Percentiles rank a stretch among this genome's conserved stretches.
phyloP scores from a whole-genome alignment of 92 coral and sea anemone species.

The Heteractis magnifica region DNA sequence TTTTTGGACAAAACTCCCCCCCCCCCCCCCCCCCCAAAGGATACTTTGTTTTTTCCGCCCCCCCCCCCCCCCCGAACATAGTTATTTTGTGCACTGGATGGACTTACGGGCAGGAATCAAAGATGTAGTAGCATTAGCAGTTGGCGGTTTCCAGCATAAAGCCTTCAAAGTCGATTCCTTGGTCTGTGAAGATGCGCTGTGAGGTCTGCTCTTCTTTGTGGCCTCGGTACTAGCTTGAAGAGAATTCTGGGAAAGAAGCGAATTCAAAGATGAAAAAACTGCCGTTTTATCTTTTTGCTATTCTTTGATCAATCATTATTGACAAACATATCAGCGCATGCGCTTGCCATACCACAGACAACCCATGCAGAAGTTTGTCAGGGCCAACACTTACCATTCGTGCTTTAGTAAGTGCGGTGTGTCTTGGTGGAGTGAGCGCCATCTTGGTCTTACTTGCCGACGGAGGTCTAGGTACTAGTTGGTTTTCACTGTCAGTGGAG shows the following conservation, averaged over 20 bases:
- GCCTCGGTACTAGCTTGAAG: constrained; percentile 50
- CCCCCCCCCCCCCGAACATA: neutral
- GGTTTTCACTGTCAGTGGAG: constrained; percentile 52
- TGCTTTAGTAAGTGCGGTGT: constrained; percentile 94
- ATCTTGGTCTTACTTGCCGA: constrained; percentile 69
- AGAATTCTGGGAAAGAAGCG: neutral
- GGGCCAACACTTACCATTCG: constrained; percentile 66
- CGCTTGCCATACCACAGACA: constrained; percentile 6
- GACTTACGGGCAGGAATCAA: constrained; percentile 92
- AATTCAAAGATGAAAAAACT: neutral
- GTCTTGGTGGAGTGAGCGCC: constrained; percentile 96
- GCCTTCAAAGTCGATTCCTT: constrained; percentile 85
- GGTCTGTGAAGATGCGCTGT: constrained; percentile 77
- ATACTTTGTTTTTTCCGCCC: neutral
- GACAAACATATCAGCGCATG: neutral
- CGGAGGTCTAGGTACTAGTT: constrained; percentile 83
- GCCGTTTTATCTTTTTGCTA: too few species aligned
- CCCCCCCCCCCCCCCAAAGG: neutral
- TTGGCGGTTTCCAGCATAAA: constrained; percentile 91
- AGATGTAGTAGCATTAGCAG: constrained; percentile 65
- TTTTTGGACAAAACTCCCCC: neutral
- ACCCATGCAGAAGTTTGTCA: neutral
- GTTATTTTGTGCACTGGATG: neutral
- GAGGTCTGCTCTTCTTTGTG: constrained; percentile 75
- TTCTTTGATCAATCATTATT: too few species aligned